Percentiles rank a stretch among this genome's conserved stretches.
phyloP scores from a whole-genome alignment of 1,140 invertebrate species.

The Calosoma granatense region DNA sequence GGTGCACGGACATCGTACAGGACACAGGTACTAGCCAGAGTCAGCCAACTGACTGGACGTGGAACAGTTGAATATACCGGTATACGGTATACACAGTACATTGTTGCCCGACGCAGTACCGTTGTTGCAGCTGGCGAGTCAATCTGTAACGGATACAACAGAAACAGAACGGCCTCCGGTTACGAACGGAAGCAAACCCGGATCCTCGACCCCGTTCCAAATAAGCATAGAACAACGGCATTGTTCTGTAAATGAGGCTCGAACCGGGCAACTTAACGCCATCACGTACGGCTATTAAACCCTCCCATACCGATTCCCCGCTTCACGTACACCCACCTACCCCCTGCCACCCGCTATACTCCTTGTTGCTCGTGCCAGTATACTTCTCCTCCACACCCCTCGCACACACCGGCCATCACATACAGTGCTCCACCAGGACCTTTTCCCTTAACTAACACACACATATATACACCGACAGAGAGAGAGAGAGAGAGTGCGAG shows the following conservation, averaged over 20 bases:
- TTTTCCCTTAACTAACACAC: too few species aligned
- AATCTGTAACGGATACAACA: conserved; percentile 9
- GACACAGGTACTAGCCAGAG: too few species aligned
- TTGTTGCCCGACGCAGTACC: neutral
- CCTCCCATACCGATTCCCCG: neutral
- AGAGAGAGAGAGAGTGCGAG: too few species aligned
- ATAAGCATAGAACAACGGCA: neutral
- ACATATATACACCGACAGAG: too few species aligned
- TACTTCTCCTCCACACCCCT: too few species aligned
- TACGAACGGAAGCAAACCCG: neutral
- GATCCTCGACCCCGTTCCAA: neutral
- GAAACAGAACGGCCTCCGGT: neutral
- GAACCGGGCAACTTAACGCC: conserved; percentile 3
- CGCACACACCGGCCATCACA: too few species aligned
- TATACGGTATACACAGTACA: neutral
- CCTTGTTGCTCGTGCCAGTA: too few species aligned
- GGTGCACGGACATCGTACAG: too few species aligned
- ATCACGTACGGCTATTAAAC: conserved; percentile 8
- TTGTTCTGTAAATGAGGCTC: conserved; percentile 6
- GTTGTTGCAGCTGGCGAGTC: neutral
- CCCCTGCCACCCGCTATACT: too few species aligned
- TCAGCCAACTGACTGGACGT: neutral
- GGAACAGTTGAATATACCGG: neutral
- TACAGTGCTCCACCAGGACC: too few species aligned
- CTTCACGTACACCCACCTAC: too few species aligned